phyloP scores from a whole-genome alignment of 2,888 invertebrate genomes.

The Melanotus villosus region DNA sequence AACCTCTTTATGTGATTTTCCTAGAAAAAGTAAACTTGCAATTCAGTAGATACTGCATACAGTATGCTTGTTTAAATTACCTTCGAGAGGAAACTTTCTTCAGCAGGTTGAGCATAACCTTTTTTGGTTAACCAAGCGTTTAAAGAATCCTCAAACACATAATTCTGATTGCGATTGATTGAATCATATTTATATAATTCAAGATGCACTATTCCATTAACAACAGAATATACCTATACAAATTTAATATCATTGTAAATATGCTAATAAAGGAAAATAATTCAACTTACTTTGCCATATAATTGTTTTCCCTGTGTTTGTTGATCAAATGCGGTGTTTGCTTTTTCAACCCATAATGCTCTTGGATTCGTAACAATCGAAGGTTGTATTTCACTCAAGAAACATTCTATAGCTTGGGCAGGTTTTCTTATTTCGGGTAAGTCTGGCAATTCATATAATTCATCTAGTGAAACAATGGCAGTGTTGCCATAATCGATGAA shows the following conservation, averaged over 20 bases:
- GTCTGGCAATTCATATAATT: conserved; percentile 67
- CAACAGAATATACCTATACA: conserved; percentile 80
- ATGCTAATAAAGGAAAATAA: background rate
- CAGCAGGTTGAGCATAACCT: conserved; percentile 77
- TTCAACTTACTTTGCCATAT: conserved; percentile 68
- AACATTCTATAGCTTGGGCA: conserved; percentile 80
- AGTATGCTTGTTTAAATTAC: conserved; percentile 65
- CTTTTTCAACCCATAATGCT: conserved; percentile 75
- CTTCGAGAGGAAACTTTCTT: conserved; percentile 86
- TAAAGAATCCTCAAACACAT: conserved; percentile 50
- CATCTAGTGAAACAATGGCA: conserved; percentile 67
- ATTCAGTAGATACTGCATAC: background rate
- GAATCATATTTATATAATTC: conserved; percentile 69
- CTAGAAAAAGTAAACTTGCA: conserved; percentile 31
- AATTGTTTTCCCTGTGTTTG: conserved; percentile 64
- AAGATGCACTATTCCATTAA: conserved; percentile 80
- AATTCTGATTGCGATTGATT: background rate
- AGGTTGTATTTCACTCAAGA: conserved; percentile 80
- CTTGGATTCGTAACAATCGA: conserved; percentile 73
- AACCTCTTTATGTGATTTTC: conserved; percentile 49
- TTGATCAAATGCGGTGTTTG: conserved; percentile 69
- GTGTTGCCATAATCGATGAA: conserved; percentile 86
- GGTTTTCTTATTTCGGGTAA: conserved; percentile 62
- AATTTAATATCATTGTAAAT: background rate
- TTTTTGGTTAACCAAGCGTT: conserved; percentile 77